Base-by-base conservation (phyloP, 2,113 vertebrate species). In the Emydocephalus ijimae region DNA sequence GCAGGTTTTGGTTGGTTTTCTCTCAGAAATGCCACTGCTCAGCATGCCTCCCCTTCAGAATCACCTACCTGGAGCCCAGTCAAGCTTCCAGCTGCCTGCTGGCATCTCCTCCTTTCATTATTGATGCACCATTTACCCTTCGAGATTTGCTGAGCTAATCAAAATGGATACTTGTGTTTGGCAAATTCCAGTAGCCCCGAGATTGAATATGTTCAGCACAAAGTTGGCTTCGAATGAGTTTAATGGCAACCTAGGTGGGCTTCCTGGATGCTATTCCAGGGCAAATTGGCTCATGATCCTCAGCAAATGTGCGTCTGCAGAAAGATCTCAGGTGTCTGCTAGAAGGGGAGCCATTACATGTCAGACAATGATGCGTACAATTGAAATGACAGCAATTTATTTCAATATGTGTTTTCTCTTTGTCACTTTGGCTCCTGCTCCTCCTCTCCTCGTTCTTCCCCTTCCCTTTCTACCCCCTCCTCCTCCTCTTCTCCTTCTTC, bases 111-210 rank as follows among this genome's bases (percentile, higher is more conserved):
- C 92, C 57, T 14, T 93, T 93, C 54, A 61, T 90, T 94, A 93
- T 92, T 94, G 92, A 95, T 94, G 86, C 81, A 95, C 14, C 4
- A 55, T 26, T 88, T 94, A 54, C 45, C 57, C 90, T 91, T 85
- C 85, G 92, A 96, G 91, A 92, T 91, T 92, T 11, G 0, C 94
- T 96, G 94, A 95, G 85, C 45, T 87, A 45, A 52, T 94, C 85
- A 94, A 91, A 96, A 94, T 18, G 86, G 93, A 94, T 93, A 50
- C 54, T 87, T 93, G 94, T 93, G 93, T 93, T 14, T 92, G 91
- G n/a, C 74, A 92, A 52, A 39, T 3, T 91, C 87, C 43, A 89
- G 86, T 86, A 93, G 54, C 57, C 87, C 87, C 45, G 89, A 88
- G n/a, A 94, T 61, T 89, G 93, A 93, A 93, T 50, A 2, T 26